A percentile compares a stretch with the other conserved stretches of the same genome.
Evolutionary conservation across 2,113 vertebrate genomes (phyloP).

Genomic region (Entelurus aequoreus): DNA sequence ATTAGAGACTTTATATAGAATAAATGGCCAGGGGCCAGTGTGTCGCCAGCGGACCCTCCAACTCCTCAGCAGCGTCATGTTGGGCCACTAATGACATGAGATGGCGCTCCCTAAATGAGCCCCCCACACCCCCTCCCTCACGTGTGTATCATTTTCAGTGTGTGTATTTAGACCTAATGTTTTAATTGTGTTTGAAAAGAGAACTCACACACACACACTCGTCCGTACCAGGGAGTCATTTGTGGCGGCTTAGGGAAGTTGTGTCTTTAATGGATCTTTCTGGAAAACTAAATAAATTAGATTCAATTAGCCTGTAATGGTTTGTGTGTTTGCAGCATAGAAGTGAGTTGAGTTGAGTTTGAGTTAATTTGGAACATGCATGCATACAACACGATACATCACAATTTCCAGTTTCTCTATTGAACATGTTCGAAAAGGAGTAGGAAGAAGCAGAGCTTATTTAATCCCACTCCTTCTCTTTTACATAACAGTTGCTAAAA

Average conservation of each 20-base stretch:
- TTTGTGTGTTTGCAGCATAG: slow-evolving; percentile 57
- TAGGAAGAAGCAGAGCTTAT: no score
- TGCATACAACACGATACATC: no score
- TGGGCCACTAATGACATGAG: slow-evolving; percentile 99
- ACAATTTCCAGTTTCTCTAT: no score
- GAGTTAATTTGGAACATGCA: no score
- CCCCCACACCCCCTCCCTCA: slow-evolving; percentile 76
- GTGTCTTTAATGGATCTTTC: slow-evolving; percentile 79
- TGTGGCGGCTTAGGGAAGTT: slow-evolving; percentile 70
- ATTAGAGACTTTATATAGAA: slow-evolving; percentile 99
- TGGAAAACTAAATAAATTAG: slow-evolving; percentile 96
- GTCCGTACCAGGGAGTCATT: slow-evolving; percentile 88
- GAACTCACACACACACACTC: slow-evolving; percentile 53
- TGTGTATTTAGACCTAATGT: slow-evolving; percentile 99
- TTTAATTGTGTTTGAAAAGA: slow-evolving; percentile 99
- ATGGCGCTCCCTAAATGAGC: slow-evolving; percentile 91
- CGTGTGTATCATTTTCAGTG: slow-evolving; percentile 99
- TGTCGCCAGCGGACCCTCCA: slow-evolving; percentile 91
- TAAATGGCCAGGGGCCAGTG: slow-evolving; percentile 99
- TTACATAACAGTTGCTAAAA: no score
- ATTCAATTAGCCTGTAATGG: slow-evolving; percentile 90
- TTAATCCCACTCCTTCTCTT: no score
- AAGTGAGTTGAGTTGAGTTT: no score
- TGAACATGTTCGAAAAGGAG: no score
- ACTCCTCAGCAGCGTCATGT: slow-evolving; percentile 91